Evolutionary conservation across 2,888 invertebrate species (phyloP), one percentile per base, ranked within the genome.

Genomic region (Leucoptera coffeella): DNA sequence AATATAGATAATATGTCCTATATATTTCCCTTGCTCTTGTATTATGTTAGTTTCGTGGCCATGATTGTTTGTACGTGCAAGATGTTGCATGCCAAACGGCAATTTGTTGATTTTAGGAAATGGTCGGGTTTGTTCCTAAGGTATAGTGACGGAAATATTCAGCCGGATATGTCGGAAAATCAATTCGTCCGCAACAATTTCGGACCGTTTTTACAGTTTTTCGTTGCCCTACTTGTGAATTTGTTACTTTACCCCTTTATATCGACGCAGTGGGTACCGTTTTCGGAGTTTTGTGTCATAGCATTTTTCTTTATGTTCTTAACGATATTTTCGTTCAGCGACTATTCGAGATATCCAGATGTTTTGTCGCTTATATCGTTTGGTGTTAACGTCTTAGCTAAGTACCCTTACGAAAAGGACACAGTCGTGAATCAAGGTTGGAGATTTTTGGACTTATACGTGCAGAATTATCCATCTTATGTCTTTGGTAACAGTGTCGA

Each of bases 331-430:
- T 80, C 82, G 1, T 87, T 88, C 38, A 77, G 75, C 15, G 78
- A 67, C 31, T 61, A 67, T 0, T 67, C 59, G 22, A 56, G 62
- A 0, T 67, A 77, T 27, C 80, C 84, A 0, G 87, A 88, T 43
- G 47, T 79, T 14, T 43, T 86, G 11, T 75, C 82, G 0, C 67
- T 91, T 1, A 56, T 90, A 2, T 88, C 91, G 4, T 91, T 92
- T 41, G 81, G 81, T 1, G 75, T 89, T 2, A 86, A 89, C 40
- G 85, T 89, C 0, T 48, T 89, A 2, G 88, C 89, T 0, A 87
- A 88, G 43, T 89, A 89, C 56, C 89, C 89, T 0, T 89, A 89
- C 37, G 89, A 89, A 43, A 82, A 82, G 37, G 89, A 90, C 38
- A 79, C 85, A 0, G 87, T 89, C 0, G 88, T 89, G 0, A 79